Evolutionary conservation across 2,888 invertebrate species (phyloP).

Genomic region (Volucella bombylans): DNA sequence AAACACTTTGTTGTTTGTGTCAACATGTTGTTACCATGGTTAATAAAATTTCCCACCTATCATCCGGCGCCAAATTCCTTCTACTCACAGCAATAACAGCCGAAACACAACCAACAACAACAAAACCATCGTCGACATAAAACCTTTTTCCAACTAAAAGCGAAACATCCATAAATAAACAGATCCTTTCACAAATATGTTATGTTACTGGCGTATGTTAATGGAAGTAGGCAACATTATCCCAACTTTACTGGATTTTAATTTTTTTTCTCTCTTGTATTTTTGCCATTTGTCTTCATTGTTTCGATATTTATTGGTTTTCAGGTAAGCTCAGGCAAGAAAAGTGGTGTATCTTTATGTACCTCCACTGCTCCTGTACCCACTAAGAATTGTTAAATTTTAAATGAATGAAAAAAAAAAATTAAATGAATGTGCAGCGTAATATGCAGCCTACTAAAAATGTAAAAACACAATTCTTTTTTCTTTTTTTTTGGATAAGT

Average conservation of each 20-base stretch:
- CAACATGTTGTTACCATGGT: constrained; percentile 28
- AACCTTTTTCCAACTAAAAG: constrained; percentile 6
- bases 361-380: neutral
- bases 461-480: constrained; percentile 19
- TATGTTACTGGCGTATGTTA: constrained; percentile 39
- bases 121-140: constrained; percentile 10
- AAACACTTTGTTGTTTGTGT: constrained; percentile 30
- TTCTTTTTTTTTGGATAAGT: neutral
- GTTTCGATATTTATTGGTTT: constrained; percentile 33
- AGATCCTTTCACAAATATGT: constrained; percentile 35
- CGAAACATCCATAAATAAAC: constrained; percentile 22
- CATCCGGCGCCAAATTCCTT: too few species aligned
- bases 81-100: too few species aligned
- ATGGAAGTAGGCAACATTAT: constrained; percentile 40
- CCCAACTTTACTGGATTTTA: constrained; percentile 33
- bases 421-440: too few species aligned
- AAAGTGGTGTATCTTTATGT: constrained; percentile 12
- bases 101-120: constrained; percentile 9
- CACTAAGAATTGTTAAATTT: too few species aligned
- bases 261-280: constrained; percentile 7
- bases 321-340: constrained; percentile 7
- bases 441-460: constrained; percentile 10
- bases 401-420: too few species aligned
- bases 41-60: constrained; percentile 14
- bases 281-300: too few species aligned